A percentile compares a stretch with the other conserved stretches of the same genome.
phyloP scores from a whole-genome alignment of 1,140 invertebrate species.

The Fopius arisanus region DNA sequence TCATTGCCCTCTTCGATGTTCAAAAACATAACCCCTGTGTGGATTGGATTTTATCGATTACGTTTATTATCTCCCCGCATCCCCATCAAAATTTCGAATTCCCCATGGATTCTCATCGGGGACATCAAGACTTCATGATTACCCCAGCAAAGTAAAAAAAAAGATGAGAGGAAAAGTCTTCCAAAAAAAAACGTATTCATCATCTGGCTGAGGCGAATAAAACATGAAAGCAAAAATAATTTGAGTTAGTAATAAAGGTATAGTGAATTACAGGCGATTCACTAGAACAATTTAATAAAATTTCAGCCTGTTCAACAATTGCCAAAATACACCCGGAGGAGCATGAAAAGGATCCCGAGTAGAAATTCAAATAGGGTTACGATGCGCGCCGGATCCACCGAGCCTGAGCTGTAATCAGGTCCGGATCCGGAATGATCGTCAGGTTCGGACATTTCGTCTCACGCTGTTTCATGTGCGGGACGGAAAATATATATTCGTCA shows the following conservation, averaged over 20 bases:
- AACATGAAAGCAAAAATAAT: background rate
- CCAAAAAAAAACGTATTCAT: background rate
- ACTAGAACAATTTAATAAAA: background rate
- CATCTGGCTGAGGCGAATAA: background rate
- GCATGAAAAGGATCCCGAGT: background rate
- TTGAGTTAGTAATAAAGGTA: background rate
- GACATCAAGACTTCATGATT: background rate
- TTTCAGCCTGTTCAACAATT: background rate
- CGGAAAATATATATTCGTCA: too few species aligned
- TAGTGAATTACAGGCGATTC: background rate
- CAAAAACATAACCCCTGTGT: too few species aligned
- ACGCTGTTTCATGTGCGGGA: too few species aligned
- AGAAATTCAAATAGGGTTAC: too few species aligned
- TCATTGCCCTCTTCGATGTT: too few species aligned
- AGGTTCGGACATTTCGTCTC: too few species aligned
- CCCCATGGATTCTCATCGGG: background rate
- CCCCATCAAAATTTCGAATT: background rate
- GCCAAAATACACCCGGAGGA: background rate
- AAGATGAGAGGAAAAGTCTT: background rate
- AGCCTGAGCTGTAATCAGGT: too few species aligned
- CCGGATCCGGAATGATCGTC: too few species aligned
- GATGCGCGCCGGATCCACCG: too few species aligned
- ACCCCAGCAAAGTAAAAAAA: background rate
- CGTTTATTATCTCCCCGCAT: background rate
- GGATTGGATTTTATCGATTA: constrained; percentile 13